Evolutionary conservation across 2,113 vertebrate species (phyloP).

Genomic region (Centropus unirufus): DNA sequence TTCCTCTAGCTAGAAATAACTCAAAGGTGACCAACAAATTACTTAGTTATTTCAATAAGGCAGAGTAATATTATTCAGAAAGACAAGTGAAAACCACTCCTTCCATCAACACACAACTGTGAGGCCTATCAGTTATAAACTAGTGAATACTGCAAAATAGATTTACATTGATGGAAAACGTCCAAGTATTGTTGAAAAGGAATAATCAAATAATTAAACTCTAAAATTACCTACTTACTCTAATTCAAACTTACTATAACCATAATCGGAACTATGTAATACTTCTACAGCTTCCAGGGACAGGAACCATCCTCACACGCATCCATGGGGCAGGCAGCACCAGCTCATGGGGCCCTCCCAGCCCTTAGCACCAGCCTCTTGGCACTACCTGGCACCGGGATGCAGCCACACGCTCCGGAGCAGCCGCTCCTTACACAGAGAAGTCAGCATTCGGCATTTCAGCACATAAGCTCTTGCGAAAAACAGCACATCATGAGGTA

Average conservation of each 20-base stretch:
- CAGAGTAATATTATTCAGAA: background rate
- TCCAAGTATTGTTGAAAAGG: background rate
- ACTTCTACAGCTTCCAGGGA: background rate
- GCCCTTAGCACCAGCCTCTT: background rate
- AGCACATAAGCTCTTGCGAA: conserved; percentile 45
- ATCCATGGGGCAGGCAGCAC: background rate
- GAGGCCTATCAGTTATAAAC: background rate
- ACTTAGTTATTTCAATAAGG: background rate
- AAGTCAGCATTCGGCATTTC: conserved; percentile 21
- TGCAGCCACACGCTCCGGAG: background rate
- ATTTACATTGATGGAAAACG: background rate
- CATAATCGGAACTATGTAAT: background rate
- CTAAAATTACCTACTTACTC: background rate
- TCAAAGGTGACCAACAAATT: background rate
- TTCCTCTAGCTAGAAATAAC: background rate
- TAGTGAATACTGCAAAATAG: background rate
- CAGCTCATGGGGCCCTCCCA: background rate
- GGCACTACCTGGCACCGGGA: no score
- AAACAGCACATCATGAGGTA: conserved; percentile 67
- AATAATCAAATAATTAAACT: background rate
- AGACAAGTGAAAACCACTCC: background rate
- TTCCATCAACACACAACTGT: background rate
- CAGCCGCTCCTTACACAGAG: background rate
- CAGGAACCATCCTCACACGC: background rate
- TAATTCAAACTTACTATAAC: background rate